Evolutionary conservation across 2,888 invertebrate species (phyloP).

Genomic region (Podotricha telesiphe): DNA sequence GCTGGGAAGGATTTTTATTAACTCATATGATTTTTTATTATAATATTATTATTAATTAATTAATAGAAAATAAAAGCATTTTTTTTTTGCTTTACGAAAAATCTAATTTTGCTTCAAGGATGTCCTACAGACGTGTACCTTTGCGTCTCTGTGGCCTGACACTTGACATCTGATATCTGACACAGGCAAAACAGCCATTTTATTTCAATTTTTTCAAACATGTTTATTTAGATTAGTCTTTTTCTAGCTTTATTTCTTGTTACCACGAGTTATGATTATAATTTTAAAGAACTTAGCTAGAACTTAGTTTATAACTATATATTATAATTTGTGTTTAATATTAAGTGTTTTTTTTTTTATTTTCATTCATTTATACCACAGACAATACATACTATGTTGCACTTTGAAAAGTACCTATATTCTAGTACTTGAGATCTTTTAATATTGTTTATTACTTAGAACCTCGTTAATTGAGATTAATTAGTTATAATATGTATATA

Average conservation of each 20-base stretch:
- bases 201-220: not conserved
- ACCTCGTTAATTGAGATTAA: slow-evolving; percentile 30
- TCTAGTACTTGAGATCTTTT: not conserved
- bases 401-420: slow-evolving; percentile 3
- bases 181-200: slow-evolving; percentile 3
- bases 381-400: slow-evolving; percentile 5
- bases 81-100: too few species aligned
- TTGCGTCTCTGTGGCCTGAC: too few species aligned
- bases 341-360: slow-evolving; percentile 2
- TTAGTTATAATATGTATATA: slow-evolving; percentile 25
- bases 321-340: slow-evolving; percentile 7
- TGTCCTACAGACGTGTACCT: too few species aligned
- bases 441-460: not conserved
- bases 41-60: too few species aligned
- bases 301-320: not conserved
- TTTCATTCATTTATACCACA: slow-evolving; percentile 12
- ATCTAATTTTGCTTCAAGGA: too few species aligned
- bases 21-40: too few species aligned
- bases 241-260: slow-evolving; percentile 40
- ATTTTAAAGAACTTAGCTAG: not conserved
- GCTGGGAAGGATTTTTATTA: too few species aligned
- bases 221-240: slow-evolving; percentile 13
- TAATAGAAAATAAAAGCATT: too few species aligned
- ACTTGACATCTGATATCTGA: not conserved
- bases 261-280: slow-evolving; percentile 29